Evolutionary conservation across 2,888 invertebrate species (phyloP), one percentile per base, ranked within the genome.

Genomic region (Hirtodrosophila duncani): DNA sequence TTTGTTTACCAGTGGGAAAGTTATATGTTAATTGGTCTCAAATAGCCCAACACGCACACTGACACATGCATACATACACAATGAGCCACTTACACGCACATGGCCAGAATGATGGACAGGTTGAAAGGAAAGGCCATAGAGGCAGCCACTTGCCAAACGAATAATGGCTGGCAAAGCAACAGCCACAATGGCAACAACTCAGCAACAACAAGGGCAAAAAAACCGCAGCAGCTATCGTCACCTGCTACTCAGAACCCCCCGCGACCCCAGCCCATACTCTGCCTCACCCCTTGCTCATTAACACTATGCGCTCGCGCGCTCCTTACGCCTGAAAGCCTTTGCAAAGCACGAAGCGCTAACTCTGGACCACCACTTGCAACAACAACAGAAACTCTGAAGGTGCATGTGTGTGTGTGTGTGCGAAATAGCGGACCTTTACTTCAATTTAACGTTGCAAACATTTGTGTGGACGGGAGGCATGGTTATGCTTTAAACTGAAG

Each of bases 1-100:
- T 82, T n/a, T 75, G 82, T 82, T 75, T 75, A 77, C 75, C 82
- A 78, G 82, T 78, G 75, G 75, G 75, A 82, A 75, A 82, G 81
- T 82, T 75, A 81, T 75, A 75, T 75, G 75, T 82, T 75, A 75
- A 75, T 75, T 75, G 75, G 75, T 82, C 82, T 77, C 75, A 67
- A 61, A 81, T 78, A 81, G 70, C 78, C 80, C 39, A 37, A 33
- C 59, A 48, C 51, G 46, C 44, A 46, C 38, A 46, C 53, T 17
- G 13, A 10, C 49, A 27, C 46, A 18, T 44, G 27, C 31, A 6
- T 39, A 14, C 50, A 45, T 39, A 14, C 38, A 14, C 27, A 41
- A 24, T 14, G 31, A 37, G 24, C 33, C 5, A 18, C 9, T 27
- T n/a, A 20, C 34, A 46, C 58, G 41, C 49, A 36, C 51, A 37